phyloP scores from a whole-genome alignment of 2,113 vertebrate species.

The Oncorhynchus tshawytscha region DNA sequence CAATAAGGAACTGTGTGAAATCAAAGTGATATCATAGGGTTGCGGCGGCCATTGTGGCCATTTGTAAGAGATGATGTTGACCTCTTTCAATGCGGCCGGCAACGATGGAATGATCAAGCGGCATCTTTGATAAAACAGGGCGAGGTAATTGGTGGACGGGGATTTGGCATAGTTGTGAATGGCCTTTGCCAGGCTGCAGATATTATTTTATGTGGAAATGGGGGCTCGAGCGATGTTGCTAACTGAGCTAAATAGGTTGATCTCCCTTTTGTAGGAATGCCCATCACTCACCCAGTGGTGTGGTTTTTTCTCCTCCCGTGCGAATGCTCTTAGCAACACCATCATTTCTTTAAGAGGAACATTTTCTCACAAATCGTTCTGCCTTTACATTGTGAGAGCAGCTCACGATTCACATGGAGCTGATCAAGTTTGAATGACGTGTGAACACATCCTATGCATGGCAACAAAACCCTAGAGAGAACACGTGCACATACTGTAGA shows the following conservation, averaged over 20 bases:
- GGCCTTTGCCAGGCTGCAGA: neutral
- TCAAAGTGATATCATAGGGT: conserved; percentile 13
- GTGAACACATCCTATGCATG: too few species aligned
- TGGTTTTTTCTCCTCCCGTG: neutral
- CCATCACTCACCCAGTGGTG: neutral
- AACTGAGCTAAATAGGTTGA: conserved; percentile 4
- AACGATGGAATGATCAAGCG: neutral
- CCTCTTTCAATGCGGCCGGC: too few species aligned
- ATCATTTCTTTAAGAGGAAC: neutral
- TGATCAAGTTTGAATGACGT: too few species aligned
- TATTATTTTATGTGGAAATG: neutral
- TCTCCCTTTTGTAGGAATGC: neutral
- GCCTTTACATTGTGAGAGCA: neutral
- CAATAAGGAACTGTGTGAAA: conserved; percentile 7
- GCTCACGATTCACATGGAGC: too few species aligned
- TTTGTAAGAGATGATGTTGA: neutral
- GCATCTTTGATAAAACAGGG: neutral
- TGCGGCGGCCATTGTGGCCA: neutral
- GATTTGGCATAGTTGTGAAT: neutral
- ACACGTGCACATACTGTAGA: too few species aligned
- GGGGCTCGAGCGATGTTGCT: neutral
- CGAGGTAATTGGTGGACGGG: neutral
- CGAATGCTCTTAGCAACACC: neutral
- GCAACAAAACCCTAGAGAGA: too few species aligned
- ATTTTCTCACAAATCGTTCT: neutral